Evolutionary conservation across 2,797 vertebrate genomes (phyloP).

Genomic region (Sebastes alutus): DNA sequence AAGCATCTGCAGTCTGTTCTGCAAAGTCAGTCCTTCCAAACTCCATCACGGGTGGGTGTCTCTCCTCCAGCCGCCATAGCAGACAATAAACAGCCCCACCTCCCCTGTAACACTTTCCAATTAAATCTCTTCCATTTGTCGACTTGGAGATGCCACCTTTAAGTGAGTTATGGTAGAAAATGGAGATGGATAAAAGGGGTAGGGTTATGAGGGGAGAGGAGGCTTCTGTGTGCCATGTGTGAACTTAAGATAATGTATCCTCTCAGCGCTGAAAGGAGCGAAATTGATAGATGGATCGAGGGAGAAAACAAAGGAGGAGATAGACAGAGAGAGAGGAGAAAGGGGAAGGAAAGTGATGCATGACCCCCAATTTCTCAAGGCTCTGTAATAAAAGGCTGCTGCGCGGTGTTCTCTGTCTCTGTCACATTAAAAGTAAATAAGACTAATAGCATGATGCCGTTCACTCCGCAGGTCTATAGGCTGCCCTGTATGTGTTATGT

Average conservation of each 20-base stretch:
- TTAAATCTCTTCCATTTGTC: constrained; percentile 73
- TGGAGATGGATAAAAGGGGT: constrained; percentile 54
- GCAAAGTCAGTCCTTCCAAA: constrained; percentile 42
- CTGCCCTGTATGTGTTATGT: constrained; percentile 35
- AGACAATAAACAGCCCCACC: constrained; percentile 62
- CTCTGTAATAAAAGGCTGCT: constrained; percentile 77
- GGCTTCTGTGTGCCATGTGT: constrained; percentile 36
- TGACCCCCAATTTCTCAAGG: constrained; percentile 74
- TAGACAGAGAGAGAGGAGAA: constrained; percentile 30
- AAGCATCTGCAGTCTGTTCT: constrained; percentile 24
- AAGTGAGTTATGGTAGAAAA: constrained; percentile 67
- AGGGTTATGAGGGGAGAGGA: constrained; percentile 27
- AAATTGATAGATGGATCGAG: constrained; percentile 66
- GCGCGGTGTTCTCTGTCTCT: constrained; percentile 76
- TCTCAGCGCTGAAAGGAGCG: constrained; percentile 50
- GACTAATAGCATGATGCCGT: constrained; percentile 74
- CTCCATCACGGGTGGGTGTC: constrained; percentile 32
- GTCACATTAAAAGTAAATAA: constrained; percentile 83
- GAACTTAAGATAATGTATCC: constrained; percentile 68
- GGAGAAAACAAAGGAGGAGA: constrained; percentile 54
- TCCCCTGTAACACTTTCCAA: constrained; percentile 63
- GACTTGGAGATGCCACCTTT: constrained; percentile 67
- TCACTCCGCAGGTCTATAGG: constrained; percentile 54
- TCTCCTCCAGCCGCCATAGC: constrained; percentile 34
- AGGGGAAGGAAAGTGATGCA: constrained; percentile 67